Evolutionary conservation across 2,113 vertebrate species (phyloP).

Genomic region (Sigmodon hispidus): DNA sequence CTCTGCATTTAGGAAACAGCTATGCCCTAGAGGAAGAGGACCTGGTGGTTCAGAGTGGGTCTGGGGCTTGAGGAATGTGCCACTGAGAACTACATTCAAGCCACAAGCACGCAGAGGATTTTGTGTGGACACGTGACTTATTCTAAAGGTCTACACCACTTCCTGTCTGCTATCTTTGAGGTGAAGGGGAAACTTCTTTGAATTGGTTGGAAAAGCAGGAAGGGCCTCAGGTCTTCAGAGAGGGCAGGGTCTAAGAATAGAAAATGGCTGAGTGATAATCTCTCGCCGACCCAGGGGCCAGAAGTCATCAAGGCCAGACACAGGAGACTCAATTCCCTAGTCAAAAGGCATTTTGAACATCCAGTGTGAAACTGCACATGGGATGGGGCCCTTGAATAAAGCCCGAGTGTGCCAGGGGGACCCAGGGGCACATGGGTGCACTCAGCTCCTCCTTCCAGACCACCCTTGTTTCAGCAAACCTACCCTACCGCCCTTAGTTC

Average conservation of each 20-base stretch:
- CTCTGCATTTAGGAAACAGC: neutral
- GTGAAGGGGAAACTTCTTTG: neutral
- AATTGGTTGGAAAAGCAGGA: neutral
- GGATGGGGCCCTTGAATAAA: neutral
- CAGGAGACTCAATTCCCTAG: neutral
- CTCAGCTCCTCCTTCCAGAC: neutral
- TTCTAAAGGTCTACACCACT: neutral
- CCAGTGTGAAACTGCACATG: neutral
- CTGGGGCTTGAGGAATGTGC: neutral
- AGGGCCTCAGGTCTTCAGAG: neutral
- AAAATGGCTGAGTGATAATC: neutral
- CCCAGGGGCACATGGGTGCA: neutral
- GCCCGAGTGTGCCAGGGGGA: neutral
- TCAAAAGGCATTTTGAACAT: neutral
- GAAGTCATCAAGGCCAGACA: neutral
- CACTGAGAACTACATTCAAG: neutral
- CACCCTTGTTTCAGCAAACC: slow-evolving; percentile 12
- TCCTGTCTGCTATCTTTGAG: neutral
- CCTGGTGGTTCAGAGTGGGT: neutral
- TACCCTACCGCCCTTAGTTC: slow-evolving; percentile 18
- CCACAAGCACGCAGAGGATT: neutral
- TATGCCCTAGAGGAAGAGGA: neutral
- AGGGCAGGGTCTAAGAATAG: neutral
- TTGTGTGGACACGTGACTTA: neutral
- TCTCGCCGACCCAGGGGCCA: neutral